phyloP scores from a whole-genome alignment of 2,797 vertebrate genomes.

The Scolopax rusticola region DNA sequence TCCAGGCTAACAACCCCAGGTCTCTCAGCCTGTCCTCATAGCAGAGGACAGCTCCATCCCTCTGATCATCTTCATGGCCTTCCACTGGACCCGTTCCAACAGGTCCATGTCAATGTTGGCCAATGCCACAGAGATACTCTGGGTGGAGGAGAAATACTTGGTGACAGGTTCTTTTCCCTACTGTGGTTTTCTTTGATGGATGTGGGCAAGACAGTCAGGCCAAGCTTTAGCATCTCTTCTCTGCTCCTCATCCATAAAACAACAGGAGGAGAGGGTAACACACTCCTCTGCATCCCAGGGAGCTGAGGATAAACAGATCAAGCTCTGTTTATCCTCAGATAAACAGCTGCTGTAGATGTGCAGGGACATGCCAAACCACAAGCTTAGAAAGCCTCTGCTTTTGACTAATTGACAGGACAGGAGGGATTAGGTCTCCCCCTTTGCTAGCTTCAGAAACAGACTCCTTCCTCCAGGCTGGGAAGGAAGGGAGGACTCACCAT shows the following conservation, averaged over 20 bases:
- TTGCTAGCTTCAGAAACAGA: neutral
- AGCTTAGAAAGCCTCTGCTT: neutral
- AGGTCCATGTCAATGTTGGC: neutral
- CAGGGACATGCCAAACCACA: neutral
- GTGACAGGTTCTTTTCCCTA: neutral
- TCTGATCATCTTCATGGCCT: too few species aligned
- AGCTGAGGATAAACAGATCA: conserved; percentile 28
- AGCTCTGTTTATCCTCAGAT: neutral
- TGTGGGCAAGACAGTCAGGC: neutral
- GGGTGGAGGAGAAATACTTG: neutral
- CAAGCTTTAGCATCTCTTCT: conserved; percentile 13
- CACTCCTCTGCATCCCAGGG: neutral
- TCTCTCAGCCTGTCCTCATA: too few species aligned
- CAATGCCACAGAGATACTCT: neutral
- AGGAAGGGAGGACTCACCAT: neutral
- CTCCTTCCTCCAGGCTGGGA: neutral
- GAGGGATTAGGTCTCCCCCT: neutral
- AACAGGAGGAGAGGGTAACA: neutral
- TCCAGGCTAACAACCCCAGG: too few species aligned
- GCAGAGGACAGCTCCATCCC: too few species aligned
- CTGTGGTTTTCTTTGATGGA: neutral
- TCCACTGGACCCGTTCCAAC: too few species aligned
- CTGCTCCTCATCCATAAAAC: conserved; percentile 13
- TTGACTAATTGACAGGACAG: conserved; percentile 1
- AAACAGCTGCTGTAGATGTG: neutral